Evolutionary conservation across 2,113 vertebrate species (phyloP), one percentile per base, ranked within the genome.

Genomic region (Gulo gulo): DNA sequence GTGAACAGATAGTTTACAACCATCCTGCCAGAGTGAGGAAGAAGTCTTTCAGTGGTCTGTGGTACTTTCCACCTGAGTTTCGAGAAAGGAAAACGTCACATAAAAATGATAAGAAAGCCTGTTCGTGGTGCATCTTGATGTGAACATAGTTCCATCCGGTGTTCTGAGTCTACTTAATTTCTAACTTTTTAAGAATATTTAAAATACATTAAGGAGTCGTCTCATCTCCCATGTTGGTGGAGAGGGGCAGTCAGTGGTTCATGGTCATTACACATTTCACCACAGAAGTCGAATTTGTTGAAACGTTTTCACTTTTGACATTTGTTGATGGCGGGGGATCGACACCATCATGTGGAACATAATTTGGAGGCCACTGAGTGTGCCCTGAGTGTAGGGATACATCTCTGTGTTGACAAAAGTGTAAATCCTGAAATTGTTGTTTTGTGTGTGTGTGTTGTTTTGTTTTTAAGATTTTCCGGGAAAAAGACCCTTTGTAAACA

Each of bases 381-480:
- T 96, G 52, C 39, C 26, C 42, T 3, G 1, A 29, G 34, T 57
- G 31, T 45, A 29, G 67, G 26, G 2, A 23, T 26, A 14, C 34
- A 76, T 14, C 34, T 65, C 21, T 90, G 20, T 1, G 10, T 52
- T 82, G 76, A 90, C 55, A 23, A 24, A 78, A 79, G 8, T n/a
- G 16, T 73, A 74, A 88, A 73, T 15, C 15, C 57, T 95, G 52
- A 69, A 42, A 79, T 52, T 84, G 34, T 79, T 82, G 31, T 0
- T 0, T 34, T 20, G 42, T 45, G 74, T 78, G 26, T 76, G 39
- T 4, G 52, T 52, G 52, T 55, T 11, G n/a, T 9, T 29, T 14
- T 7, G 90, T 91, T 39, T 97, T 97, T 34, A 82, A 99, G 99
- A 81, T 97, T 98, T 96, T 98, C 98, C 31, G n/a, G 93, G 24